phyloP scores from a whole-genome alignment of 2,888 invertebrate species.

The Acleris literana region DNA sequence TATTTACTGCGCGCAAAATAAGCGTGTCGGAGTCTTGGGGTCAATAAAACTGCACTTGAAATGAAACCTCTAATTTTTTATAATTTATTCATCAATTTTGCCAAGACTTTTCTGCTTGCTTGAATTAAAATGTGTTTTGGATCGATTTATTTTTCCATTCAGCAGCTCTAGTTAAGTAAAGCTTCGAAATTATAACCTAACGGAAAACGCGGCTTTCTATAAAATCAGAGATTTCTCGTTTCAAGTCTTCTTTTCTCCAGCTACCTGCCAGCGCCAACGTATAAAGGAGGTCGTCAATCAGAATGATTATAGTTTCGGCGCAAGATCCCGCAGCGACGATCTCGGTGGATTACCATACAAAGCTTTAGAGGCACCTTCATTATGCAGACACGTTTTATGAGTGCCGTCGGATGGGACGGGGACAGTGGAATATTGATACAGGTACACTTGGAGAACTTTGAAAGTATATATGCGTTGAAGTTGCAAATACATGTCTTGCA shows the following conservation, averaged over 20 bases:
- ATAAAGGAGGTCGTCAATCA: slow-evolving; percentile 30
- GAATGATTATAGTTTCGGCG: slow-evolving; percentile 30
- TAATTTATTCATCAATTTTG: too few relatives aligned
- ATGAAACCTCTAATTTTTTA: too few relatives aligned
- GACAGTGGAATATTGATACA: slow-evolving; percentile 29
- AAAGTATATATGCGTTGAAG: background rate
- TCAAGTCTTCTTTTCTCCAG: background rate
- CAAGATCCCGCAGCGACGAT: slow-evolving; percentile 24
- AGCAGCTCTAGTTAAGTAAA: too few relatives aligned
- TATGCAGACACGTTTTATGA: slow-evolving; percentile 28
- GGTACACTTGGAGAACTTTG: background rate
- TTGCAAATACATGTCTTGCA: too few relatives aligned
- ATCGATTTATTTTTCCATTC: too few relatives aligned
- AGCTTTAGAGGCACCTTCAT: slow-evolving; percentile 33
- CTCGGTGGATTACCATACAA: slow-evolving; percentile 35
- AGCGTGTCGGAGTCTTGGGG: slow-evolving; percentile 12
- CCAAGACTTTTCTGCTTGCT: background rate
- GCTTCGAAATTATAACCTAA: too few relatives aligned
- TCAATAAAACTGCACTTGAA: slow-evolving; percentile 13
- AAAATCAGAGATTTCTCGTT: too few relatives aligned
- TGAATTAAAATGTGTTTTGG: too few relatives aligned
- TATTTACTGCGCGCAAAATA: slow-evolving; percentile 22
- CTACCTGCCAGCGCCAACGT: slow-evolving; percentile 6
- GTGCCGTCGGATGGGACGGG: slow-evolving; percentile 20
- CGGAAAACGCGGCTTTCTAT: too few relatives aligned